Base-by-base conservation (phyloP, 53 echinoderm and acorn worm species). In the Henricia sp. region DNA sequence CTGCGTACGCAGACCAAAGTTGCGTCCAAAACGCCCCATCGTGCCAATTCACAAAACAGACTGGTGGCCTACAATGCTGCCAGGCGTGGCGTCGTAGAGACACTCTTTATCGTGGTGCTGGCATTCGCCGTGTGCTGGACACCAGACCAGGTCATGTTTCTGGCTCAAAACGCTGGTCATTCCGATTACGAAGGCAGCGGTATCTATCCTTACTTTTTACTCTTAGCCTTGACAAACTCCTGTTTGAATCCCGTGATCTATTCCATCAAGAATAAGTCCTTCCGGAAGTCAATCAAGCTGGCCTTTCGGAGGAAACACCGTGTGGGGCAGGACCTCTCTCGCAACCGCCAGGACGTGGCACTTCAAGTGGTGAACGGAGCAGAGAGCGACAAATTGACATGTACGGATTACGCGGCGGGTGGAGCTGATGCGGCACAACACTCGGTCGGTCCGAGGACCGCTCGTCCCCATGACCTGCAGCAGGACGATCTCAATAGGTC, bases 121-220 rank as follows among this genome's bases (percentile, higher is more conserved):
- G 87, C 86, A 6, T 95, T 95, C 55, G 85, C 84, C 29, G 64
- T 95, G 19, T 95, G 95, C 64, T 95, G 95, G 95, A 90, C 95
- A 21, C 95, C 95, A 23, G 95, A 95, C 69, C 95, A 95, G 85
- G 52, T 92, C 12, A 84, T 86, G 71, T 95, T 90, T 25, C 82
- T 95, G 4, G 77, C 92, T 0, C 88, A 90, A 50, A 95, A 92
- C 56, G 74, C 92, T 35, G 92, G 85, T 28, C 54, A 85, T 17
- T 87, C 90, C 20, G 90, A 87, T 52, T 95, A 92, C 70, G 82
- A 90, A 17, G 77, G 74, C 74, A 95, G 92, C 55, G 50, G 48
- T 4, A 90, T 95, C 11, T 95, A 95, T 53, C 88, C 90, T 0
- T 92, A 88, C 23, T 95, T 95, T 37, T 73, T 95, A 9, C 68